These are phyloP conservation scores for Platysteira castanea DNA, from an alignment of 2,113 vertebrate genomes.

Conservation along the genomic window DNA sequence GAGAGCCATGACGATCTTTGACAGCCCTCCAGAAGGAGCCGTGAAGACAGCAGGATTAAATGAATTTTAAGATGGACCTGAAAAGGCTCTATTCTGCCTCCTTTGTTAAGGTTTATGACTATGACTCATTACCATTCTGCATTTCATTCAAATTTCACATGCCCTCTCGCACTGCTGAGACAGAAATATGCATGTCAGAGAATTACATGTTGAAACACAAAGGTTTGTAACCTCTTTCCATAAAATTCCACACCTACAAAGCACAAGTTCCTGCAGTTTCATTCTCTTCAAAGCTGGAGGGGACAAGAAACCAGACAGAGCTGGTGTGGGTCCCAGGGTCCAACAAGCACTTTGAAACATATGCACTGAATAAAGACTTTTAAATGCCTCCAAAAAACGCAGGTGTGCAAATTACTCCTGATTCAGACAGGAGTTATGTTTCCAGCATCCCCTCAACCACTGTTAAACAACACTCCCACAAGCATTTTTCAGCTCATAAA, in stretches of 20 bases:
- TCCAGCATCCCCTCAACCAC: constrained; percentile 55
- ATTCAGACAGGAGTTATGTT: constrained; percentile 65
- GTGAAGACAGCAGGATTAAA: constrained; percentile 6
- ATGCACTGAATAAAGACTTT: constrained; percentile 63
- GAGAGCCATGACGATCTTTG: not conserved
- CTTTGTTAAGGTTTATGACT: constrained; percentile 28
- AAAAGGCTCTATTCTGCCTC: constrained; percentile 13
- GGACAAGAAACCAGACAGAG: constrained; percentile 50
- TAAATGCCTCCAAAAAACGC: constrained; percentile 66
- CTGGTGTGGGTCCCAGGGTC: constrained; percentile 24
- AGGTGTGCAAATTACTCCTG: constrained; percentile 75
- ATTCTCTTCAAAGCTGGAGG: constrained; percentile 19
- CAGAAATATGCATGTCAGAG: constrained; percentile 32
- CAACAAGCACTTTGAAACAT: constrained; percentile 32
- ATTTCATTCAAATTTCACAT: constrained; percentile 43
- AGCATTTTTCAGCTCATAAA: constrained; percentile 76
- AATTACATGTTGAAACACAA: constrained; percentile 45
- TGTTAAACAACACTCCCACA: constrained; percentile 59
- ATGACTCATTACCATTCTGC: constrained; percentile 10
- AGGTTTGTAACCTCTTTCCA: constrained; percentile 19
- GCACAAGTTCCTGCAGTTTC: not conserved
- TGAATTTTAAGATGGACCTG: not conserved
- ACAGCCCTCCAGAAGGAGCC: not conserved
- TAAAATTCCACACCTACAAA: constrained; percentile 40
- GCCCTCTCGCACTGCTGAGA: constrained; percentile 3